Conservation (phyloP, 2,113 vertebrate genomes). For the Lycaon pictus region DNA sequence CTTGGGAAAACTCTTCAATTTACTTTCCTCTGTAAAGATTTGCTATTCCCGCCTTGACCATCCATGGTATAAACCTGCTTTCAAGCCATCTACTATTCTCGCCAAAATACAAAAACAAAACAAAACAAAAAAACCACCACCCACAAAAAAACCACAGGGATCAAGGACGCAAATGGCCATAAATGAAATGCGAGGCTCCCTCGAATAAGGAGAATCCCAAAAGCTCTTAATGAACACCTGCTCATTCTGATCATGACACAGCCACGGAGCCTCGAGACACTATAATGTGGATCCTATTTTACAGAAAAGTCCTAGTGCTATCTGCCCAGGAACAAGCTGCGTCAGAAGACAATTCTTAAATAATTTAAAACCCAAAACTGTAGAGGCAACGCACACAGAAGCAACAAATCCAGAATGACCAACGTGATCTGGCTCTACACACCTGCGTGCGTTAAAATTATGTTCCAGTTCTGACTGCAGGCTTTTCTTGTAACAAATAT, state of each 20-base stretch:
- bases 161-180: background rate
- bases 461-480: background rate
- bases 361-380: background rate
- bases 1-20: background rate
- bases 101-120: background rate
- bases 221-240: slow-evolving; percentile 32
- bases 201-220: slow-evolving; percentile 71
- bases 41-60: background rate
- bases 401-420: background rate
- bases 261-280: slow-evolving; percentile 49
- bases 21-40: background rate
- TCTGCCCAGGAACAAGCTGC: background rate
- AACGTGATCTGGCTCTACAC: background rate
- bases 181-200: slow-evolving; percentile 10
- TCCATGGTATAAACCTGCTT: background rate
- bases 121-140: background rate
- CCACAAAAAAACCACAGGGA: background rate
- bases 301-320: background rate
- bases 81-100: background rate
- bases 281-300: slow-evolving; percentile 11
- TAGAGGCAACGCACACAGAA: background rate
- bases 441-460: background rate
- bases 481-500: background rate
- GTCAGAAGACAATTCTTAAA: background rate
- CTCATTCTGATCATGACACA: slow-evolving; percentile 41